phyloP scores from a whole-genome alignment of 2,888 invertebrate genomes.

The Endomychus coccineus region DNA sequence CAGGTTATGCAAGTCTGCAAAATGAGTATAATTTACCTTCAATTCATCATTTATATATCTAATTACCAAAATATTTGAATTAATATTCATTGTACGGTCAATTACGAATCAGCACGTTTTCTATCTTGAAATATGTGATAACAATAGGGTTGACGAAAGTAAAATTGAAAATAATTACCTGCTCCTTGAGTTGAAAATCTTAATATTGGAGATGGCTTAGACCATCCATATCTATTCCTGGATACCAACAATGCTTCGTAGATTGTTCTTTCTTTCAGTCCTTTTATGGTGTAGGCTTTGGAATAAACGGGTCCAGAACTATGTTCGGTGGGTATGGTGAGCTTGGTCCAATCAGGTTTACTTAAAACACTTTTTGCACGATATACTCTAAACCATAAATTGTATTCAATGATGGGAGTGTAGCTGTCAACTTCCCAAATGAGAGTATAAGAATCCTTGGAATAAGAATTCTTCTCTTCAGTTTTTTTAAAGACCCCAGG shows the following conservation, averaged over 20 bases:
- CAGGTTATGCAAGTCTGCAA: too few species aligned
- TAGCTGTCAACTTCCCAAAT: conserved; percentile 83
- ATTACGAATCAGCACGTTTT: too few species aligned
- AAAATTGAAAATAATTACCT: conserved; percentile 44
- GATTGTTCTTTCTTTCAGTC: conserved; percentile 63
- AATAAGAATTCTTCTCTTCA: conserved; percentile 43
- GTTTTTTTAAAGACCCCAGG: conserved; percentile 59
- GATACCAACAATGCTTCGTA: conserved; percentile 75
- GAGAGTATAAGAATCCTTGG: conserved; percentile 56
- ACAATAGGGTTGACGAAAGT: too few species aligned
- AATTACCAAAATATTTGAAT: too few species aligned
- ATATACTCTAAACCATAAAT: conserved; percentile 53
- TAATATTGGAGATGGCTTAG: conserved; percentile 65
- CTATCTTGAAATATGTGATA: too few species aligned
- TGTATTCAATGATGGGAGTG: conserved; percentile 67
- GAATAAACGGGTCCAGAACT: conserved; percentile 67
- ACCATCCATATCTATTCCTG: conserved; percentile 80
- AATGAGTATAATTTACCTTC: too few species aligned
- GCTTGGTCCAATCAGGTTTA: conserved; percentile 56
- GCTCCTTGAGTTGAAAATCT: conserved; percentile 71
- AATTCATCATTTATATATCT: too few species aligned
- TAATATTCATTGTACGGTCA: too few species aligned
- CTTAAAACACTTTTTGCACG: conserved; percentile 44
- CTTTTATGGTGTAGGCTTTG: conserved; percentile 65
- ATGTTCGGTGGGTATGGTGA: conserved; percentile 62